These are phyloP conservation scores for Cyrtodaria siliqua DNA, from an alignment of 2,888 invertebrate genomes.

Conservation along the genomic window DNA sequence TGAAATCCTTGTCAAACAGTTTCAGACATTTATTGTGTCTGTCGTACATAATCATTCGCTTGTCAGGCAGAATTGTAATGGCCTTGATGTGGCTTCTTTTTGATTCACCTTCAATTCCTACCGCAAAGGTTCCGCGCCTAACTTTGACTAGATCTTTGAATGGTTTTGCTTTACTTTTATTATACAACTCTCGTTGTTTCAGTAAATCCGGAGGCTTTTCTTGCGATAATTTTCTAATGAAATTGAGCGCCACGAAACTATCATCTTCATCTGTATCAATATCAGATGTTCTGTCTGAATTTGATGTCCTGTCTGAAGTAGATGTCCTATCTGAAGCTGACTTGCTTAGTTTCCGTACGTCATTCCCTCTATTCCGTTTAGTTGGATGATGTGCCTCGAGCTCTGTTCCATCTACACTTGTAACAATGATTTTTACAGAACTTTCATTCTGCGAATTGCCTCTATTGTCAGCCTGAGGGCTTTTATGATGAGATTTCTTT, in stretches of 20 bases:
- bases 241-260: background rate
- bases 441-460: background rate
- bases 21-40: constrained; percentile 49
- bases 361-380: background rate
- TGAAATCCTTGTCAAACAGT: constrained; percentile 52
- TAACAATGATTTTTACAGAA: constrained; percentile 33
- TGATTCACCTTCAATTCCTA: constrained; percentile 45
- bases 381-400: background rate
- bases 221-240: background rate
- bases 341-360: background rate
- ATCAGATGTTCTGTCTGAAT: too few species aligned
- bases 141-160: constrained; percentile 38
- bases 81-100: constrained; percentile 37
- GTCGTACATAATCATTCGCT: constrained; percentile 46
- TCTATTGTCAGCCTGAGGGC: background rate
- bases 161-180: constrained; percentile 49
- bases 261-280: too few species aligned
- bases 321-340: too few species aligned
- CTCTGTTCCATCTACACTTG: constrained; percentile 29
- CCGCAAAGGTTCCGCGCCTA: constrained; percentile 29
- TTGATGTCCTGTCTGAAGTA: too few species aligned
- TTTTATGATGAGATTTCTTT: too few species aligned
- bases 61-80: constrained; percentile 36
- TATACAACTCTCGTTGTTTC: background rate
- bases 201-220: background rate